A percentile compares a stretch with the other conserved stretches of the same genome.
phyloP scores from a whole-genome alignment of 2,113 vertebrate genomes.

The Oncorhynchus kisutch region DNA sequence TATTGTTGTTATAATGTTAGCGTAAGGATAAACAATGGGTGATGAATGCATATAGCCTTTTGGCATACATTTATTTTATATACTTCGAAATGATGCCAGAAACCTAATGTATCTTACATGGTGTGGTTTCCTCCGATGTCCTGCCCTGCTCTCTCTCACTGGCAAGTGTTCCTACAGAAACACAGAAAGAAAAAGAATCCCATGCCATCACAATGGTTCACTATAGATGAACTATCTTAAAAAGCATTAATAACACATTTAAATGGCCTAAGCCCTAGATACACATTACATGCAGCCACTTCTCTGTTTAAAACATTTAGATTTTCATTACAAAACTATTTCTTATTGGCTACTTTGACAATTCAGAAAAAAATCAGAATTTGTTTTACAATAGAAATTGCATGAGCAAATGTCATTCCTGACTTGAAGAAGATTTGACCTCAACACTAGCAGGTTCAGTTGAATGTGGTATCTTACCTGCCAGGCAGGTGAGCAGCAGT shows the following conservation, averaged over 20 bases:
- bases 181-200: neutral
- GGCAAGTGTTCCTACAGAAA: slow-evolving; percentile 22
- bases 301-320: neutral
- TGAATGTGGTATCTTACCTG: slow-evolving; percentile 26
- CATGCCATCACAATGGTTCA: neutral
- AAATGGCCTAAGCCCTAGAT: neutral
- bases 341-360: too few species aligned
- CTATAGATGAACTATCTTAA: too few species aligned
- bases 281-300: neutral
- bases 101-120: slow-evolving; percentile 22
- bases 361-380: too few species aligned
- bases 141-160: slow-evolving; percentile 13
- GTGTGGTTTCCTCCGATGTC: neutral
- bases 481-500: slow-evolving; percentile 30
- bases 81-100: neutral
- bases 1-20: too few species aligned
- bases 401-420: neutral
- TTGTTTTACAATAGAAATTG: too few species aligned
- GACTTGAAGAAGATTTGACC: neutral
- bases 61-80: neutral
- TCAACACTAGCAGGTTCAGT: neutral
- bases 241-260: too few species aligned
- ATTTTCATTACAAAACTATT: neutral
- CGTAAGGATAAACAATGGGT: too few species aligned
- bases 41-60: neutral